Conservation (phyloP, 35 echinoderm and acorn worm species). For the Amphiura filiformis region DNA sequence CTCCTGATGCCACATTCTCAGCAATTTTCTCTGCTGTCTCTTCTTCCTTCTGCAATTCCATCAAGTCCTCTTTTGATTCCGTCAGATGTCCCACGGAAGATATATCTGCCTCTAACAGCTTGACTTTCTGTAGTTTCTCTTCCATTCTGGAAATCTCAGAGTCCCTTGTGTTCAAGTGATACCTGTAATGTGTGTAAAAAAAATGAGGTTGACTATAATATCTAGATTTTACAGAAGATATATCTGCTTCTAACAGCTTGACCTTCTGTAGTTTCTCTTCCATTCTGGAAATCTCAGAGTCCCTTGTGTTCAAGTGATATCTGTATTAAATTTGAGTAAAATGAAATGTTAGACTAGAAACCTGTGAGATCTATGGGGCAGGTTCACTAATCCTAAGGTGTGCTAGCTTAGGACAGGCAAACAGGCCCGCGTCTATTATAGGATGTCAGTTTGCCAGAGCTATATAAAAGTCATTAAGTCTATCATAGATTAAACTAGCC, state of each 20-base stretch:
- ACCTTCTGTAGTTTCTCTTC: conserved; percentile 24
- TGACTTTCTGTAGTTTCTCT: conserved; percentile 4
- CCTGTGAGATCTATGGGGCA: no score
- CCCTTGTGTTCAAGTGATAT: background rate
- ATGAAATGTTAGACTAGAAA: no score
- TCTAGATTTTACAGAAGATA: conserved; percentile 54
- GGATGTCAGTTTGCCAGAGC: no score
- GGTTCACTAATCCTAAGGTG: no score
- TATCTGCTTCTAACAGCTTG: conserved; percentile 7
- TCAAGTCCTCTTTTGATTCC: conserved; percentile 23
- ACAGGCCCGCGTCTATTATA: no score
- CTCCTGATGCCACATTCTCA: background rate
- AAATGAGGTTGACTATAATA: background rate
- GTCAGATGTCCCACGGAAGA: conserved; percentile 56
- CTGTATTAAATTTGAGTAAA: no score
- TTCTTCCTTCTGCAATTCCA: conserved; percentile 17
- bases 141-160: conserved; percentile 27
- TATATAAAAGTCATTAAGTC: no score
- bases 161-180: background rate
- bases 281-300: conserved; percentile 19
- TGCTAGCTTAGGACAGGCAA: no score
- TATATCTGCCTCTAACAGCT: conserved; percentile 24
- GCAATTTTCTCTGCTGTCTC: background rate
- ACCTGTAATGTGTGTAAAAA: no score
- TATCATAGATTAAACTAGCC: no score